A percentile compares a stretch with the other conserved stretches of the same genome.
Evolutionary conservation across 2,888 invertebrate genomes (phyloP).

Genomic region (Thymelicus sylvestris): DNA sequence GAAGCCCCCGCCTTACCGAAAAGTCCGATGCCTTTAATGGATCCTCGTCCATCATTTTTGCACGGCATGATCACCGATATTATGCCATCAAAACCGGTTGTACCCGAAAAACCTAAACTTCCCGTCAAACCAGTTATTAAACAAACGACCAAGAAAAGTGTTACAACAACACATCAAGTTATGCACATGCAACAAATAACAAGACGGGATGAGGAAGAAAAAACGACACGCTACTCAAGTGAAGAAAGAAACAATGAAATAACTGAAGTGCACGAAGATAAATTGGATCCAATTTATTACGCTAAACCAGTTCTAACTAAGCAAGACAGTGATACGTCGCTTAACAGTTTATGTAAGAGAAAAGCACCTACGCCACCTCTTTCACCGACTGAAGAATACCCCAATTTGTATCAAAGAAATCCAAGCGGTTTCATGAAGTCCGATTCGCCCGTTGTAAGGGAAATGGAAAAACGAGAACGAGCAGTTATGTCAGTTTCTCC

Average conservation of each 20-base stretch:
- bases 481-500: conserved; percentile 69
- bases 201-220: conserved; percentile 63
- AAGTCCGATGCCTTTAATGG: conserved; percentile 86
- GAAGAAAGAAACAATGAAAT: conserved; percentile 75
- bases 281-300: conserved; percentile 72
- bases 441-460: conserved; percentile 88
- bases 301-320: conserved; percentile 81
- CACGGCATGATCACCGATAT: conserved; percentile 86
- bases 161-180: conserved; percentile 68
- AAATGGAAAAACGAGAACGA: conserved; percentile 90
- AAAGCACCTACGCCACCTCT: conserved; percentile 91
- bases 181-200: conserved; percentile 81
- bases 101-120: conserved; percentile 89
- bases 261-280: conserved; percentile 67
- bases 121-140: conserved; percentile 85
- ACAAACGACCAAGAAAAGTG: conserved; percentile 71
- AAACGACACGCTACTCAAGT: conserved; percentile 56
- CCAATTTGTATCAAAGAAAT: conserved; percentile 86
- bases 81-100: conserved; percentile 83
- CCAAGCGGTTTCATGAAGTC: conserved; percentile 82
- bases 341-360: conserved; percentile 86
- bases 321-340: conserved; percentile 84
- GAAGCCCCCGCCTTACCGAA: conserved; percentile 89
- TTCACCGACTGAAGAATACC: conserved; percentile 78
- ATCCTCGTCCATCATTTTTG: conserved; percentile 88